These are phyloP conservation scores for Lymantria monacha DNA, from an alignment of 2,888 invertebrate species.

Conservation along the genomic window DNA sequence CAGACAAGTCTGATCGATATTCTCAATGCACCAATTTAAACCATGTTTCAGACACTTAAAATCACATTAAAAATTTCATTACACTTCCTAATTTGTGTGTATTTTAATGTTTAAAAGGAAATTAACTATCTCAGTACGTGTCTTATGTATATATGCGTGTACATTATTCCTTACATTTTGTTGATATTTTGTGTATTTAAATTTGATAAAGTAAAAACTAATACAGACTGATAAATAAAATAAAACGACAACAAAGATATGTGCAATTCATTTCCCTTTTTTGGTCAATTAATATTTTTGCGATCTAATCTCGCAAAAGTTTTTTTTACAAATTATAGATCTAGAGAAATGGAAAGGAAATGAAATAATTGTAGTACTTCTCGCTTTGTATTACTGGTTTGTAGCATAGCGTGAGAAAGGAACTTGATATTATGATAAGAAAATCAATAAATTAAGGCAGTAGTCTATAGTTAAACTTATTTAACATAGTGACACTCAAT, in stretches of 20 bases:
- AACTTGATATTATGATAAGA: not conserved
- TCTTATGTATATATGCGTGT: too few species aligned
- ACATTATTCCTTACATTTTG: too few species aligned
- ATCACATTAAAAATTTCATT: too few species aligned
- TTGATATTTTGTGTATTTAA: too few species aligned
- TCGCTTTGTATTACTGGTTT: not conserved
- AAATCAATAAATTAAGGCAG: not conserved
- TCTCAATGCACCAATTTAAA: too few species aligned
- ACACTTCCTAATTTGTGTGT: too few species aligned
- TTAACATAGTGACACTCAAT: not conserved
- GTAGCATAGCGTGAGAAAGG: not conserved
- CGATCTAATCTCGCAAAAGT: constrained; percentile 1
- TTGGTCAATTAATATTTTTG: too few species aligned
- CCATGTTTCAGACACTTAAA: too few species aligned
- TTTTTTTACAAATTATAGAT: not conserved
- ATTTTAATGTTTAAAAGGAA: too few species aligned
- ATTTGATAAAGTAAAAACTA: too few species aligned
- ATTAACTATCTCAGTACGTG: too few species aligned
- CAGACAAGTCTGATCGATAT: not conserved
- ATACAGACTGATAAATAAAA: too few species aligned
- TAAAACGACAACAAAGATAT: not conserved
- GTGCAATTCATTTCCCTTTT: not conserved
- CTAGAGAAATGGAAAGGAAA: not conserved
- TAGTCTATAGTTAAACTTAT: not conserved
- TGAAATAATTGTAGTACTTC: not conserved